Percentiles rank a stretch among this genome's conserved stretches.
phyloP scores from a whole-genome alignment of 2,113 vertebrate species.

The Dinomys branickii region DNA sequence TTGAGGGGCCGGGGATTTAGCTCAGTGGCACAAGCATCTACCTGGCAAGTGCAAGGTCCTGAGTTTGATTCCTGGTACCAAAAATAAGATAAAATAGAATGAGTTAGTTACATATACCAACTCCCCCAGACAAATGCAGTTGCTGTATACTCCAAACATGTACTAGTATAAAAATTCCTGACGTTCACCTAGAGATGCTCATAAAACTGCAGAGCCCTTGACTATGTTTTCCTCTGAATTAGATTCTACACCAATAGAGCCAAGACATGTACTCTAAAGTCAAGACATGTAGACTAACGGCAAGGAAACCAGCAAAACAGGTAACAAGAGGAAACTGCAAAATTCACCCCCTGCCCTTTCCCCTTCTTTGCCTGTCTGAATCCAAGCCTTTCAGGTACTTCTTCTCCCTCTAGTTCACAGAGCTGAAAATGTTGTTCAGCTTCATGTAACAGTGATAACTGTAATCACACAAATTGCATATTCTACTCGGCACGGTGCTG shows the following conservation, averaged over 20 bases:
- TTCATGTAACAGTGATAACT: slow-evolving; percentile 62
- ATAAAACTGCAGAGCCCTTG: neutral
- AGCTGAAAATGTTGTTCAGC: slow-evolving; percentile 58
- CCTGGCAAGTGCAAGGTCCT: too few species aligned
- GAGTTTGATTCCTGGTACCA: too few species aligned
- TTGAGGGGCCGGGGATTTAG: too few species aligned
- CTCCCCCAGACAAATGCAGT: neutral
- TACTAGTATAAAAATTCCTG: neutral
- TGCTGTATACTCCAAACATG: neutral
- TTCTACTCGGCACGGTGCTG: neutral
- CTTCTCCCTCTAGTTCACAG: slow-evolving; percentile 12
- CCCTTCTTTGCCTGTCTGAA: neutral
- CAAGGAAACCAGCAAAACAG: neutral
- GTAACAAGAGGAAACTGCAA: neutral
- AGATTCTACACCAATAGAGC: neutral
- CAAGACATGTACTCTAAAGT: neutral
- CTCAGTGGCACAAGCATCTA: too few species aligned
- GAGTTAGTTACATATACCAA: neutral
- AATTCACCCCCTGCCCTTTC: neutral
- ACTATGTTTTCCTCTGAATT: neutral
- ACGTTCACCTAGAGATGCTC: neutral
- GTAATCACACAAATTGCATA: slow-evolving; percentile 61
- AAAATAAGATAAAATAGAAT: too few species aligned
- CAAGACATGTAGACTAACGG: too few species aligned
- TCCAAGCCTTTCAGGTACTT: neutral